Percentiles rank a stretch among this genome's conserved stretches.
Evolutionary conservation across 2,113 vertebrate genomes (phyloP).

Genomic region (Chionomys nivalis): DNA sequence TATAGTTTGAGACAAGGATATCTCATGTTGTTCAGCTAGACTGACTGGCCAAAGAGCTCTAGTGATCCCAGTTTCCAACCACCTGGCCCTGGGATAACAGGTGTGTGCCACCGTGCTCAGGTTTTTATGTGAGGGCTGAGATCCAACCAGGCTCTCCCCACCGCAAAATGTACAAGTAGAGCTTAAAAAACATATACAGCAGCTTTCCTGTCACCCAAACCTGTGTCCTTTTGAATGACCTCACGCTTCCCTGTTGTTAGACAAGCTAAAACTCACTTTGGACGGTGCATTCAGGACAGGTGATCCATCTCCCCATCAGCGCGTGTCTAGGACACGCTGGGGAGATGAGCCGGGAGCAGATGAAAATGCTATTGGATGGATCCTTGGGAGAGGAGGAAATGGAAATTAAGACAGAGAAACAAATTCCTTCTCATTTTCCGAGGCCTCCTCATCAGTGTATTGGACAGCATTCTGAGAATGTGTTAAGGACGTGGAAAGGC

Average conservation of each 20-base stretch:
- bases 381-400: conserved; percentile 63
- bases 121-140: neutral
- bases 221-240: neutral
- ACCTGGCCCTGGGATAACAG: neutral
- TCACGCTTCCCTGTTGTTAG: neutral
- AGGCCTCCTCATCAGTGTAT: conserved; percentile 57
- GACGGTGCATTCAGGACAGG: neutral
- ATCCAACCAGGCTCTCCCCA: too few relatives aligned
- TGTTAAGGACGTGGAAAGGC: neutral
- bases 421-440: conserved; percentile 62
- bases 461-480: conserved; percentile 49
- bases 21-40: neutral
- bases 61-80: neutral
- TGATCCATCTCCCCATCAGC: neutral
- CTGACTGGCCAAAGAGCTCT: neutral
- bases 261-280: neutral
- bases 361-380: conserved; percentile 60
- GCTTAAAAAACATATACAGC: neutral
- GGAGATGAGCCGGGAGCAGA: conserved; percentile 7
- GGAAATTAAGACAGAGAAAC: conserved; percentile 60
- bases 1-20: neutral
- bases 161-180: neutral
- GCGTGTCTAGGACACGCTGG: neutral
- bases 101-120: neutral
- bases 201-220: neutral